phyloP scores from a whole-genome alignment of 2,797 vertebrate species.

The Lindbergichthys nudifrons region DNA sequence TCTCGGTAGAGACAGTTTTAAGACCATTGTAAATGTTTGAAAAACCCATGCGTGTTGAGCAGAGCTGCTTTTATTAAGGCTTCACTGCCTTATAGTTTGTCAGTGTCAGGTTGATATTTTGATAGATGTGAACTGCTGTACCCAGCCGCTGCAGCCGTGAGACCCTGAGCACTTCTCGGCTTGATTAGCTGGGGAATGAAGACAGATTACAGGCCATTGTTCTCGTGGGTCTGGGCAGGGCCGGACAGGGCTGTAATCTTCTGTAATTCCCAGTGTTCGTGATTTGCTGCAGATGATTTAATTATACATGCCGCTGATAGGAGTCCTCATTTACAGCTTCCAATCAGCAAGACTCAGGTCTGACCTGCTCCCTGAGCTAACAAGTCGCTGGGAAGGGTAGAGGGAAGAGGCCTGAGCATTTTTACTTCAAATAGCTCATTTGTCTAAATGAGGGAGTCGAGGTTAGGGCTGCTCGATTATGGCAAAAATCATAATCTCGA shows the following conservation, averaged over 20 bases:
- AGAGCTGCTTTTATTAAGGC: slow-evolving; percentile 20
- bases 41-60: slow-evolving; percentile 26
- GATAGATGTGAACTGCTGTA: slow-evolving; percentile 39
- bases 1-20: slow-evolving; percentile 12
- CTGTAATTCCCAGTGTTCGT: slow-evolving; percentile 76
- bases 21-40: slow-evolving; percentile 29
- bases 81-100: slow-evolving; percentile 29
- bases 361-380: slow-evolving; percentile 3
- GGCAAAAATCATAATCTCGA: no score
- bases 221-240: slow-evolving; percentile 61
- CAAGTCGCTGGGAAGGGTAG: background rate
- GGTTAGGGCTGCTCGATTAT: no score
- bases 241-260: slow-evolving; percentile 73
- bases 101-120: slow-evolving; percentile 36
- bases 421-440: slow-evolving; percentile 38
- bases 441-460: slow-evolving; percentile 6
- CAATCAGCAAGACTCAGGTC: slow-evolving; percentile 28
- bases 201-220: slow-evolving; percentile 81
- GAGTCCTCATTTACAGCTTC: slow-evolving; percentile 54
- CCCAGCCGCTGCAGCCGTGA: slow-evolving; percentile 25
- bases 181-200: slow-evolving; percentile 81
- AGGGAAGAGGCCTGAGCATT: slow-evolving; percentile 7
- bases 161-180: slow-evolving; percentile 47
- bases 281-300: slow-evolving; percentile 81
- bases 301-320: slow-evolving; percentile 74